Evolutionary conservation across 2,113 vertebrate genomes (phyloP).

Genomic region (Oreochromis spilurus): DNA sequence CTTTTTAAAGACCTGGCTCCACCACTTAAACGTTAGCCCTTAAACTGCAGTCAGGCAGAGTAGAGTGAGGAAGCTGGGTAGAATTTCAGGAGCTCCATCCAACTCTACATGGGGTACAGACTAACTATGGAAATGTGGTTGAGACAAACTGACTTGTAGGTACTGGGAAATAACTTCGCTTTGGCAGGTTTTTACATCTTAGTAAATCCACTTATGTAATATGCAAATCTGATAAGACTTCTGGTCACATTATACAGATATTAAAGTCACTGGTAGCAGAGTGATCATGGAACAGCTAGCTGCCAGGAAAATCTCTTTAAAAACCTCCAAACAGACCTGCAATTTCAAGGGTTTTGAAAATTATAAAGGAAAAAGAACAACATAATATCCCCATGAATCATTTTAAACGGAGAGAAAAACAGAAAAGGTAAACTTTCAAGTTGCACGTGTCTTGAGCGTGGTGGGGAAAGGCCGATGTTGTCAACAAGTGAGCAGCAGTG

Average conservation of each 20-base stretch:
- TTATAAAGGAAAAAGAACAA: conserved; percentile 38
- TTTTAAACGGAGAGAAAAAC: conserved; percentile 12
- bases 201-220: conserved; percentile 50
- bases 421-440: not conserved
- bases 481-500: not conserved
- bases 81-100: conserved; percentile 29
- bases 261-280: conserved; percentile 28
- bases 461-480: not conserved
- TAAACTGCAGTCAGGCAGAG: conserved; percentile 25
- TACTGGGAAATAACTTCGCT: conserved; percentile 10
- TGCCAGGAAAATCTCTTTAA: conserved; percentile 61
- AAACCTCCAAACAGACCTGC: conserved; percentile 34
- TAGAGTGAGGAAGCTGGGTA: not conserved
- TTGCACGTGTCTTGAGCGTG: not conserved
- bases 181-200: conserved; percentile 7
- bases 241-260: conserved; percentile 29
- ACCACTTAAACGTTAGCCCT: conserved; percentile 21
- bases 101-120: conserved; percentile 16
- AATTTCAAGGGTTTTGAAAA: conserved; percentile 52
- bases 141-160: conserved; percentile 2
- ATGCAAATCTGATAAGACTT: conserved; percentile 49
- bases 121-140: conserved; percentile 47
- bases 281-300: conserved; percentile 45
- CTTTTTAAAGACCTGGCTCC: conserved; percentile 39
- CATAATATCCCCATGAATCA: conserved; percentile 27